Conservation (phyloP, 2,113 vertebrate species). For the Megatriorchis doriae region DNA sequence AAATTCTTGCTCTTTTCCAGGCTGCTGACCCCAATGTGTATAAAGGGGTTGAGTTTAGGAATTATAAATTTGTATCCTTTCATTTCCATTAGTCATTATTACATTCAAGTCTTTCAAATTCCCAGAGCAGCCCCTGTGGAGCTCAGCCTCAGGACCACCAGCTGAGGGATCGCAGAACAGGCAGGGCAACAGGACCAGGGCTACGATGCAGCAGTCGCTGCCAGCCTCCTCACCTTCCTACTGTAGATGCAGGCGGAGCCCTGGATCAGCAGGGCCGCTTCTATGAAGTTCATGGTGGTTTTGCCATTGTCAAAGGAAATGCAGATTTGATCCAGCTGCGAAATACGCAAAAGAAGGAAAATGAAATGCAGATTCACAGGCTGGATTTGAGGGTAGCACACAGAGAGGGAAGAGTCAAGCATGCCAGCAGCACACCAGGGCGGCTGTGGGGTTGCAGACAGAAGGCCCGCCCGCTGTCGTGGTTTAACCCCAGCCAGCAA, state of each 20-base stretch:
- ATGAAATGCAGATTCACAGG: fast-evolving
- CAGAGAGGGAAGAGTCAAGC: not conserved
- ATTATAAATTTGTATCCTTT: fast-evolving
- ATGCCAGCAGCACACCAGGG: fast-evolving
- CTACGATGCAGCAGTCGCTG: fast-evolving
- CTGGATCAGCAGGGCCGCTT: slow-evolving; percentile 91
- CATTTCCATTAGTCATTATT: fast-evolving
- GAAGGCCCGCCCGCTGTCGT: no score
- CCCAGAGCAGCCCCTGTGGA: fast-evolving
- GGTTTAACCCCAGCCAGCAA: no score
- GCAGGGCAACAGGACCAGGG: not conserved
- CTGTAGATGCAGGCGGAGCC: slow-evolving; percentile 91
- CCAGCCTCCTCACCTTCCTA: slow-evolving; percentile 80
- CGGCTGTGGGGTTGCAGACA: not conserved
- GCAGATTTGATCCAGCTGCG: slow-evolving; percentile 88
- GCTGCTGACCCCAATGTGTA: not conserved
- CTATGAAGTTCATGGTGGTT: slow-evolving; percentile 89
- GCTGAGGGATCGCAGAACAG: fast-evolving
- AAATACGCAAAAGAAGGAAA: not conserved
- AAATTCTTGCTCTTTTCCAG: not conserved
- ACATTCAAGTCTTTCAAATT: fast-evolving
- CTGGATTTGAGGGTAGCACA: fast-evolving
- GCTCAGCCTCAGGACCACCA: fast-evolving
- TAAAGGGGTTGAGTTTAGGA: fast-evolving
- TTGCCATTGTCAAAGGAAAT: slow-evolving; percentile 91